phyloP scores from a whole-genome alignment of 2,888 invertebrate species.

The Drosophila sordidapex region DNA sequence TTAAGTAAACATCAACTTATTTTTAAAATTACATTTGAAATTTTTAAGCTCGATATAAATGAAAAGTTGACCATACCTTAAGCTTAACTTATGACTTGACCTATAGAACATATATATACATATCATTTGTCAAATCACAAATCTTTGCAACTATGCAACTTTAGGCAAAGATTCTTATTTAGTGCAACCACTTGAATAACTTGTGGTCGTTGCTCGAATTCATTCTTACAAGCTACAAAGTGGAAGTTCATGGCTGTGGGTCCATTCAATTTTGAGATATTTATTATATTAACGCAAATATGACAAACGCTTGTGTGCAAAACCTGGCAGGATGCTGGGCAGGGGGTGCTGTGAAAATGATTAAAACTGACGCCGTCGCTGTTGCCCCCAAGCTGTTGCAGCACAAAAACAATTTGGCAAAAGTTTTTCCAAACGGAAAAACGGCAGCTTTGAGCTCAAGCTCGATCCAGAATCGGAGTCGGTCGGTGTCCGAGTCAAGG shows the following conservation, averaged over 20 bases:
- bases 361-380: constrained; percentile 62
- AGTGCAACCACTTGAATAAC: constrained; percentile 17
- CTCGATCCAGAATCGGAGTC: constrained; percentile 7
- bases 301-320: constrained; percentile 36
- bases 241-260: constrained; percentile 18
- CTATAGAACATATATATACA: background rate
- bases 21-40: background rate
- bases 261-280: constrained; percentile 41
- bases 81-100: background rate
- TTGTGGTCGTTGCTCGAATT: constrained; percentile 20
- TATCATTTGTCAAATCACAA: background rate
- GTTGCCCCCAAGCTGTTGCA: constrained; percentile 69
- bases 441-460: background rate
- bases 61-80: background rate
- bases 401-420: constrained; percentile 49
- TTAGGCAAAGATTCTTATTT: constrained; percentile 8
- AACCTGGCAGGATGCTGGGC: background rate
- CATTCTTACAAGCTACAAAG: constrained; percentile 14
- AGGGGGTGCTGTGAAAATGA: constrained; percentile 42
- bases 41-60: background rate
- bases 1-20: background rate
- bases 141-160: background rate
- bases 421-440: constrained; percentile 34
- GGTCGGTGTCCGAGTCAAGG: constrained; percentile 22
- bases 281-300: constrained; percentile 53